Evolutionary conservation across 2,888 invertebrate genomes (phyloP).

Genomic region (Tiliacea citrago): DNA sequence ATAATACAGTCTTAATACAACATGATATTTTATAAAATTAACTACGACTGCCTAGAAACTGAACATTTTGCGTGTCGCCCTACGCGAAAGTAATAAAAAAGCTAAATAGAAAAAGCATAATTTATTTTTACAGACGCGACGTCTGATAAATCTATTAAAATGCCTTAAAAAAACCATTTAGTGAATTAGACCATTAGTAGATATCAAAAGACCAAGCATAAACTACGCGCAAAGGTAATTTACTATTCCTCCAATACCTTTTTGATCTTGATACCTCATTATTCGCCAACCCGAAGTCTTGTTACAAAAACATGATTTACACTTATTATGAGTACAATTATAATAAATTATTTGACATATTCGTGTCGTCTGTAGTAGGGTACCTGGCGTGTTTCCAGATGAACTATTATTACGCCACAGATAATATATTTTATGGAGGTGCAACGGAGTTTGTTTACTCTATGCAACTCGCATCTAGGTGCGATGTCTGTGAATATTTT

Average conservation of each 20-base stretch:
- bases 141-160: constrained; percentile 11
- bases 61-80: background rate
- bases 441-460: constrained; percentile 55
- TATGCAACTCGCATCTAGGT: constrained; percentile 34
- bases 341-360: constrained; percentile 62
- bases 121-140: background rate
- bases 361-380: constrained; percentile 52
- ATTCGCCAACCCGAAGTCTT: constrained; percentile 22
- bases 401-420: constrained; percentile 64
- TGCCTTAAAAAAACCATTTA: background rate
- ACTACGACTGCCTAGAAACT: background rate
- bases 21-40: background rate
- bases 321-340: constrained; percentile 42
- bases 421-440: constrained; percentile 60
- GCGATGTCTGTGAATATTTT: constrained; percentile 42
- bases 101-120: background rate
- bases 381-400: constrained; percentile 62
- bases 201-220: background rate
- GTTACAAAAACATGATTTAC: constrained; percentile 61
- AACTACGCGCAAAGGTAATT: constrained; percentile 21
- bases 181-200: constrained; percentile 7
- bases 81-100: background rate
- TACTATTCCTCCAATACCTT: constrained; percentile 18
- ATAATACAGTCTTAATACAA: background rate
- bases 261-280: constrained; percentile 40